Conservation (phyloP, 2,113 vertebrate genomes). For the Gymnorhina tibicen region DNA sequence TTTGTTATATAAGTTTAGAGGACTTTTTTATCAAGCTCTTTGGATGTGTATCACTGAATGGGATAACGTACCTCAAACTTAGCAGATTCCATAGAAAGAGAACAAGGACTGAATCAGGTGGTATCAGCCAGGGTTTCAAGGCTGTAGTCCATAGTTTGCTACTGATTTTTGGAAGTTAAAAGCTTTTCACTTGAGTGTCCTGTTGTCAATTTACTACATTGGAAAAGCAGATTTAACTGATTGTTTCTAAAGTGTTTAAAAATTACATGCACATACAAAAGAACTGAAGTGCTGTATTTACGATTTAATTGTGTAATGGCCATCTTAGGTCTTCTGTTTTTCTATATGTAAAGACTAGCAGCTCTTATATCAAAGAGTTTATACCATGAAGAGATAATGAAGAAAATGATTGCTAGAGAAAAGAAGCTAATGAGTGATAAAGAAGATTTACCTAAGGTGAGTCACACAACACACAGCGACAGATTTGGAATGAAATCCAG, state of each 20-base stretch:
- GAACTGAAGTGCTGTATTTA: neutral
- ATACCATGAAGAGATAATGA: neutral
- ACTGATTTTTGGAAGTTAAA: neutral
- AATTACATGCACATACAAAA: neutral
- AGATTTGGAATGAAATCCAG: neutral
- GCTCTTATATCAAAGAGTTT: neutral
- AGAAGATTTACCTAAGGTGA: neutral
- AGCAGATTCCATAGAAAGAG: neutral
- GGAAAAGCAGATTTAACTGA: neutral
- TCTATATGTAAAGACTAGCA: neutral
- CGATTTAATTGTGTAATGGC: neutral
- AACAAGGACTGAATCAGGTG: neutral
- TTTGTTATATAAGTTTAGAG: slow-evolving; percentile 46
- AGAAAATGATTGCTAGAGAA: neutral
- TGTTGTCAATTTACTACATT: neutral
- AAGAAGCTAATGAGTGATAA: neutral
- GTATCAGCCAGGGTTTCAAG: neutral
- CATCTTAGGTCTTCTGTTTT: neutral
- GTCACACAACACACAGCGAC: neutral
- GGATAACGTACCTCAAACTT: neutral
- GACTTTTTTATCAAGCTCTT: neutral
- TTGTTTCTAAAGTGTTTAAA: neutral
- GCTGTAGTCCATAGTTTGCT: neutral
- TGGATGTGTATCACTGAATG: neutral
- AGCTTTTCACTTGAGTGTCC: neutral